Evolutionary conservation across 2,113 vertebrate species (phyloP).

Genomic region (Tringa solitaria): DNA sequence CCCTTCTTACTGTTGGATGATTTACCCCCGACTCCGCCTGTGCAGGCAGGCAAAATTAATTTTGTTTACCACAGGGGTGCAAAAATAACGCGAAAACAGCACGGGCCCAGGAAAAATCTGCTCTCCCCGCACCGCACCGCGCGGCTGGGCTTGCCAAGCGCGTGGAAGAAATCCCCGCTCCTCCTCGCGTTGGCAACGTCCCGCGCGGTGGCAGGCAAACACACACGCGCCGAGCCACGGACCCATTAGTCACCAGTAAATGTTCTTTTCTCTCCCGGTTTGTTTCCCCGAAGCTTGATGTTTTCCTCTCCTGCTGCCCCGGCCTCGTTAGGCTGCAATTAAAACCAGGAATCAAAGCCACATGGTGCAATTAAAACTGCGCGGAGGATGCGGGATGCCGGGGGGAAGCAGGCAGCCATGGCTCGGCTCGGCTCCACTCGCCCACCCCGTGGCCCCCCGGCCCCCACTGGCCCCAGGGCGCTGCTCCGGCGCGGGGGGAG

Average conservation of each 20-base stretch:
- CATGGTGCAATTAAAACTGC: background rate
- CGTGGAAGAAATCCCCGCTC: conserved; percentile 30
- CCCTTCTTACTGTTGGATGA: background rate
- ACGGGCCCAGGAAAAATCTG: background rate
- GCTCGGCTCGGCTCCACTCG: background rate
- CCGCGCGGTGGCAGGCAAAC: background rate
- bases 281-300: conserved; percentile 24
- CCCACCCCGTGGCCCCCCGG: fast-evolving
- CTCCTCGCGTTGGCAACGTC: background rate
- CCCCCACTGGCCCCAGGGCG: fast-evolving
- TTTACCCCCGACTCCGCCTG: background rate
- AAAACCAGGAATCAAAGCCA: conserved; percentile 35
- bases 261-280: conserved; percentile 38
- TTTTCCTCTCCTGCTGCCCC: conserved; percentile 49
- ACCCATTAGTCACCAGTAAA: conserved; percentile 33
- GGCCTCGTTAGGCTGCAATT: conserved; percentile 43
- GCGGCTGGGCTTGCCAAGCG: background rate
- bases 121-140: background rate
- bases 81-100: background rate
- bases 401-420: background rate
- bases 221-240: background rate
- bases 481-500: fast-evolving
- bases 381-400: background rate
- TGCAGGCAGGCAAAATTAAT: background rate
- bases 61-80: background rate